Evolutionary conservation across 2,113 vertebrate species (phyloP), one percentile per base, ranked within the genome.

Genomic region (Sigmodon hispidus): DNA sequence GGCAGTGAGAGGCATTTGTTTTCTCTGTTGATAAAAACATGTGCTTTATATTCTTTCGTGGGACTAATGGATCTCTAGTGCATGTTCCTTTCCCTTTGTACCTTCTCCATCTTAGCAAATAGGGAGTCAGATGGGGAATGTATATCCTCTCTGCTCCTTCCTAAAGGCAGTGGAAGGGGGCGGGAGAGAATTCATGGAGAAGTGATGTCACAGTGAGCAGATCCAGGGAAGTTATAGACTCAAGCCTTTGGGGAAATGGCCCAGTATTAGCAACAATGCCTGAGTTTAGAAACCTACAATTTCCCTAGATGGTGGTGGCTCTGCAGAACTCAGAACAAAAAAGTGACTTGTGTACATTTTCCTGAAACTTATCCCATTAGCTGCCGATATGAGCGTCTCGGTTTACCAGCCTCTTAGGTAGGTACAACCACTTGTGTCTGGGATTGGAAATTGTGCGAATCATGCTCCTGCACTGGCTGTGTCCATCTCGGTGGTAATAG

Each of bases 21-120:
- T 96, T 91, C 75, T 75, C 31, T 94, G 7, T 73, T 86, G 79
- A 55, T 85, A 88, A 76, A 77, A 63, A 72, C 63, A n/a, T 50
- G 55, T 76, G 36, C 21, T 93, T 50, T 85, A 75, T 75, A 43
- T 94, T 76, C 55, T 85, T 90, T 86, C 77, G 72, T 34, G 81
- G 85, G 90, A 69, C 1, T 43, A 80, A 22, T 13, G 45, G 80
- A 93, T 76, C 76, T 22, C 21, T 36, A 50, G 48, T 13, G 24
- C 10, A 19, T 29, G 83, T 63, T 10, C 59, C 24, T 79, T 72
- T 72, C 40, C n/a, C 75, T 89, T 86, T 94, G 24, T 31, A 17
- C 15, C 43, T n/a, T 31, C 43, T 17, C 7, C 31, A 31, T 77
- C 61, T 77, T 63, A 69, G 17, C 48, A 59, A 70, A n/a, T 34